These are phyloP conservation scores for Nephrotoma flavescens DNA, from an alignment of 2,888 invertebrate genomes.

Conservation along the genomic window DNA sequence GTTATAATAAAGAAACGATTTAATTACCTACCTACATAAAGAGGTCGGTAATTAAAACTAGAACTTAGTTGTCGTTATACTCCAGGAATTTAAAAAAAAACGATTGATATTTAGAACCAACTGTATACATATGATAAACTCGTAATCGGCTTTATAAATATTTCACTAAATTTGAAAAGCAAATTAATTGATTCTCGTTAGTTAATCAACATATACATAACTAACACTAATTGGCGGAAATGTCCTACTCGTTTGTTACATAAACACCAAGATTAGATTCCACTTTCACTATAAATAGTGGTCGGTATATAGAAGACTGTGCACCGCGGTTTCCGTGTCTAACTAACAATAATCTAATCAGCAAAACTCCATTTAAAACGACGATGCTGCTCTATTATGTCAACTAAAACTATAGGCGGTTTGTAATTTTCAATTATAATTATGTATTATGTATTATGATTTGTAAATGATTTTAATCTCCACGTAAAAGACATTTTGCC, in stretches of 20 bases:
- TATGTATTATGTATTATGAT: neutral
- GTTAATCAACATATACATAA: neutral
- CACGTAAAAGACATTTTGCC: neutral
- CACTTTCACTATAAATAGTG: neutral
- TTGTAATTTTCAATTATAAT: neutral
- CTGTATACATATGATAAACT: neutral
- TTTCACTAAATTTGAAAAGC: neutral
- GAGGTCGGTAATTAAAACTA: neutral
- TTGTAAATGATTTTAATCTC: neutral
- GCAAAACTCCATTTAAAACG: neutral
- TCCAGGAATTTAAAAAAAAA: neutral
- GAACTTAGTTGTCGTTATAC: neutral
- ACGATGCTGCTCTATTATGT: neutral
- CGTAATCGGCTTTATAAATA: neutral
- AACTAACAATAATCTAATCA: neutral
- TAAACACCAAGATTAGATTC: neutral
- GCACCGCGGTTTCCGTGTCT: neutral
- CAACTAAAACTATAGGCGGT: neutral
- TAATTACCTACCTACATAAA: neutral
- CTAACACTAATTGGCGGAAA: neutral
- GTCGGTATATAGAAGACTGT: neutral
- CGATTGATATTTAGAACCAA: neutral
- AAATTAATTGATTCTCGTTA: neutral
- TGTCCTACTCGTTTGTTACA: neutral
- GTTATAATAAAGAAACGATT: neutral